Percentiles rank a stretch among this genome's conserved stretches.
Conservation (phyloP, 2,113 vertebrate species). For the Sinosuthora webbiana region DNA sequence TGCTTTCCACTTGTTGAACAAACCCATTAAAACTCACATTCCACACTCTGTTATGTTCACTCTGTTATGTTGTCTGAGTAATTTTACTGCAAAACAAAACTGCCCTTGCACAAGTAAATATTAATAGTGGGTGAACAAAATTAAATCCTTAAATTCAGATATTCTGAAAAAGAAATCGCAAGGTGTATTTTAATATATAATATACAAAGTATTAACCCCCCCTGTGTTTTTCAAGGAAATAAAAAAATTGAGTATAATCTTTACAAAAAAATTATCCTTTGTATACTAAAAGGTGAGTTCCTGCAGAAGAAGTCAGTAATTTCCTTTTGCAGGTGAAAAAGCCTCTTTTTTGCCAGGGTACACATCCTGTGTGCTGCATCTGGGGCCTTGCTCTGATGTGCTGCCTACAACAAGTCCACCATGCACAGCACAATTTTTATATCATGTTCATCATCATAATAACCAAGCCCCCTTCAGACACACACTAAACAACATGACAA, state of each 20-base stretch:
- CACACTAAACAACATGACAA: neutral
- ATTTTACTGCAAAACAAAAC: neutral
- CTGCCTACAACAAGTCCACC: neutral
- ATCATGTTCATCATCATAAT: neutral
- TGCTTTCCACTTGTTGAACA: neutral
- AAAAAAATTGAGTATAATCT: neutral
- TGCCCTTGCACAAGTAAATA: neutral
- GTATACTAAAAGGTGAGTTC: neutral
- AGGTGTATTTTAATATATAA: neutral
- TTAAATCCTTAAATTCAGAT: neutral
- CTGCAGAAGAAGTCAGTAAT: neutral
- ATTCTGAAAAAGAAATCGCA: neutral
- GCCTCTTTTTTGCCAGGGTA: neutral
- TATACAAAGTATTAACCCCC: fast-evolving
- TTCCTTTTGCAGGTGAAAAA: neutral
- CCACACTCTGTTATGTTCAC: neutral
- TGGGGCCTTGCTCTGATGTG: neutral
- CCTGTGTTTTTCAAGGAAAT: neutral
- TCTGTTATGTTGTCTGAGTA: too few species aligned
- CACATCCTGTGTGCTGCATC: neutral
- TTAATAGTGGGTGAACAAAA: neutral
- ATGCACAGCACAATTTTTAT: neutral
- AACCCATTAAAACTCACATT: neutral
- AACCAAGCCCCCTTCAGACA: neutral
- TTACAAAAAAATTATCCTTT: neutral